Conservation (phyloP, 2,113 vertebrate species). For the Gavialis gangeticus region DNA sequence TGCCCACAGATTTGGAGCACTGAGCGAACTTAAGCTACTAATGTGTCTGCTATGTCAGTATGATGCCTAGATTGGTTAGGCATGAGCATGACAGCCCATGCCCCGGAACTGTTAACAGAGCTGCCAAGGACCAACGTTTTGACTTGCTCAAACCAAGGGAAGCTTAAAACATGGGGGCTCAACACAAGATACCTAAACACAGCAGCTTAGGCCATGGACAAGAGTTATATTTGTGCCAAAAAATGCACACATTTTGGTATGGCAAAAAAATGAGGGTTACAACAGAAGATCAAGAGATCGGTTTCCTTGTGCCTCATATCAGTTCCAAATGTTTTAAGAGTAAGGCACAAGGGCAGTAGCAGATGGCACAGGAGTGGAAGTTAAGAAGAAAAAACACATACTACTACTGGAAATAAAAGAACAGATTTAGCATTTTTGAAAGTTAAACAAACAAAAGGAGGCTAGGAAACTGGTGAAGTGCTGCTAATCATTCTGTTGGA, state of each 20-base stretch:
- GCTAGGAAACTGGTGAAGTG: too few relatives aligned
- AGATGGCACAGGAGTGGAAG: background rate
- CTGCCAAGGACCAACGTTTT: background rate
- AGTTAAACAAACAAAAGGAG: background rate
- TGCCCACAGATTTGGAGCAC: too few relatives aligned
- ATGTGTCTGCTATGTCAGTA: too few relatives aligned
- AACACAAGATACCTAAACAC: constrained; percentile 58
- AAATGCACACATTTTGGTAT: too few relatives aligned
- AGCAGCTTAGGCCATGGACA: background rate
- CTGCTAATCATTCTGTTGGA: too few relatives aligned
- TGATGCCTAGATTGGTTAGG: too few relatives aligned
- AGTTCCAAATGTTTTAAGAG: background rate
- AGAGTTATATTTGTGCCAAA: too few relatives aligned
- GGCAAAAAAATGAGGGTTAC: background rate
- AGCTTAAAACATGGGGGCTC: constrained; percentile 42
- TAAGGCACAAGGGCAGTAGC: background rate
- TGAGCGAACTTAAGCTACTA: too few relatives aligned
- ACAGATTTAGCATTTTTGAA: background rate
- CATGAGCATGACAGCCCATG: too few relatives aligned
- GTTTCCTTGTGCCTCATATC: background rate
- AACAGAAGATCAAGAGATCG: constrained; percentile 2
- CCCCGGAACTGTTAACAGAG: too few relatives aligned
- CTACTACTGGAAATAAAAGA: background rate
- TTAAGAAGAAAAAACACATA: accelerated
- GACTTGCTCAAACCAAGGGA: constrained; percentile 47